Evolutionary conservation across 2,888 invertebrate genomes (phyloP).

Genomic region (Thecophora atra): DNA sequence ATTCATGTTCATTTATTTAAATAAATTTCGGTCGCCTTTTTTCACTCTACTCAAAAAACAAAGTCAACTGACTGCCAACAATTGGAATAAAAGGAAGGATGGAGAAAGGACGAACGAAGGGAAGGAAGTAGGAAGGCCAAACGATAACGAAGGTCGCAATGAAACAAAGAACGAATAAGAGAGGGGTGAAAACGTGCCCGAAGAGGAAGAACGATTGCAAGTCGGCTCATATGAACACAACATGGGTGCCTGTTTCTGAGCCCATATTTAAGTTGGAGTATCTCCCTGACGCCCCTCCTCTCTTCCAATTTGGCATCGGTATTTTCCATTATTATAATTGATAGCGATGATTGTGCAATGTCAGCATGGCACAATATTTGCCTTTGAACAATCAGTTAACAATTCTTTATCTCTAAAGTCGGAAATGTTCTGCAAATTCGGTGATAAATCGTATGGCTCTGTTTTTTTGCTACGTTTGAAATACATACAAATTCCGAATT

Average conservation of each 20-base stretch:
- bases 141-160: neutral
- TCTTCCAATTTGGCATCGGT: neutral
- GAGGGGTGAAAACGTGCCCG: neutral
- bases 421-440: too few relatives aligned
- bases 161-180: neutral
- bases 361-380: neutral
- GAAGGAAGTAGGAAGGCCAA: neutral
- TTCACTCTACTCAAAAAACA: neutral
- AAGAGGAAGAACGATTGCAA: neutral
- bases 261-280: constrained; percentile 1
- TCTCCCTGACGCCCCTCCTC: neutral
- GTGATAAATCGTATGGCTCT: too few relatives aligned
- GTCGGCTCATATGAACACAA: neutral
- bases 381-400: too few relatives aligned
- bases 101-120: neutral
- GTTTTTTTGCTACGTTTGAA: too few relatives aligned
- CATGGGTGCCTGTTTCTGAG: neutral
- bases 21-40: constrained; percentile 30
- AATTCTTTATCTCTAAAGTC: too few relatives aligned
- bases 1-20: constrained; percentile 34
- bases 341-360: neutral
- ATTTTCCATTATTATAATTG: constrained; percentile 16
- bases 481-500: too few relatives aligned
- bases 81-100: neutral
- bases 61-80: neutral